Conservation (phyloP, 2,113 vertebrate genomes). For the Ceyx cyanopectus region DNA sequence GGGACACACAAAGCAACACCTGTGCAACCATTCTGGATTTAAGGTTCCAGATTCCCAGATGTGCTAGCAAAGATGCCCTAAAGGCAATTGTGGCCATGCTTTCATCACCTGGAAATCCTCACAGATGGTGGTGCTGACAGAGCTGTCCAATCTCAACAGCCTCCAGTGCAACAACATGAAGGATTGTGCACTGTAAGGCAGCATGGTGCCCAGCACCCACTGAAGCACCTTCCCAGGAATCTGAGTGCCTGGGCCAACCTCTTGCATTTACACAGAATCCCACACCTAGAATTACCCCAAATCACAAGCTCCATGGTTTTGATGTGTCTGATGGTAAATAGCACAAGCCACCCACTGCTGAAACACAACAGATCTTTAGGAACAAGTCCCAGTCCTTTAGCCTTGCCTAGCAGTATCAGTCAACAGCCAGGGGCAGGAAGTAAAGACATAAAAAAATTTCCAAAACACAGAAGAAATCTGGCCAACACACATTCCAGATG, state of each 20-base stretch:
- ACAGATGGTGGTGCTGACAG: fast-evolving
- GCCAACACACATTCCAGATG: not conserved
- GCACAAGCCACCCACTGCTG: not conserved
- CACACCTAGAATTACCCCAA: not conserved
- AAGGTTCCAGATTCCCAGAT: not conserved
- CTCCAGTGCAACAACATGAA: fast-evolving
- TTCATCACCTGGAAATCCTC: not conserved
- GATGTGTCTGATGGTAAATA: not conserved
- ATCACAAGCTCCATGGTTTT: not conserved
- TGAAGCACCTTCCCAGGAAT: not conserved
- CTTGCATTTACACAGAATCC: not conserved
- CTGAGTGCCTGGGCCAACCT: not conserved
- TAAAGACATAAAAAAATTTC: not conserved
- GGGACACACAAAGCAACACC: not conserved
- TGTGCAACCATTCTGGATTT: not conserved
- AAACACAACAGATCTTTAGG: not conserved
- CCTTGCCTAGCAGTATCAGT: not conserved
- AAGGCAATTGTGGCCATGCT: not conserved
- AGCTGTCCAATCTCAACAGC: not conserved
- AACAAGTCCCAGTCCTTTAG: not conserved
- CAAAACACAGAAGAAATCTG: not conserved
- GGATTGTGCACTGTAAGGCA: not conserved
- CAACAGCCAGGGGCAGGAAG: not conserved
- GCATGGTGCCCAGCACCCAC: not conserved
- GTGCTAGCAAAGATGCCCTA: not conserved